Evolutionary conservation across 1,140 invertebrate species (phyloP).

Genomic region (Dendroctonus ponderosae): DNA sequence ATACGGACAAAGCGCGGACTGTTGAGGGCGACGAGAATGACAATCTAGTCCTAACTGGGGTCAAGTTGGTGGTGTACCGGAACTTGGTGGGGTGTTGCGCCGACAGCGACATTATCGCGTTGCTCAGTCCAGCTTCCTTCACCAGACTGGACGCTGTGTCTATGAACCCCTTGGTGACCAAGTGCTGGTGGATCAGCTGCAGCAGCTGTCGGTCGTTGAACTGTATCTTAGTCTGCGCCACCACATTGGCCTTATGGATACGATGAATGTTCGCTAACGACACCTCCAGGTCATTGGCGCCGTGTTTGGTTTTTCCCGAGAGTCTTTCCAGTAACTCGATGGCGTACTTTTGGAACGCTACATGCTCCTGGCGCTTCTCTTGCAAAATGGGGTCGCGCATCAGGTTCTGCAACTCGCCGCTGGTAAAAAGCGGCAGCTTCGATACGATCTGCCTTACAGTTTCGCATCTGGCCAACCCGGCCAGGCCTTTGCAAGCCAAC

Average conservation of each 20-base stretch:
- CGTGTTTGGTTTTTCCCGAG: slow-evolving; percentile 85
- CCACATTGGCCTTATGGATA: slow-evolving; percentile 82
- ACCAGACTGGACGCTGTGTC: slow-evolving; percentile 73
- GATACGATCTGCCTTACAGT: slow-evolving; percentile 93
- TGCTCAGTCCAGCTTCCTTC: slow-evolving; percentile 68
- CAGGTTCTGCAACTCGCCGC: slow-evolving; percentile 85
- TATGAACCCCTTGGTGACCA: slow-evolving; percentile 71
- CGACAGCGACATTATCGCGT: slow-evolving; percentile 48
- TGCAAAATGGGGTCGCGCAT: slow-evolving; percentile 96
- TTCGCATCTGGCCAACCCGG: slow-evolving; percentile 87
- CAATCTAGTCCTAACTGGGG: slow-evolving; percentile 47
- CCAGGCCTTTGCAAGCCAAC: slow-evolving; percentile 86
- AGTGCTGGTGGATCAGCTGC: slow-evolving; percentile 88
- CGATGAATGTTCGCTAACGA: slow-evolving; percentile 82
- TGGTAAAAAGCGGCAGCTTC: slow-evolving; percentile 92
- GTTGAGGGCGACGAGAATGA: slow-evolving; percentile 35
- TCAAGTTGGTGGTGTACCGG: slow-evolving; percentile 55
- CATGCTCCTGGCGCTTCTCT: slow-evolving; percentile 93
- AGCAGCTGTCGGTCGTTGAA: slow-evolving; percentile 92
- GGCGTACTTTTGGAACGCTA: slow-evolving; percentile 94
- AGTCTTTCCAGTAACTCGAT: slow-evolving; percentile 87
- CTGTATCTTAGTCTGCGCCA: slow-evolving; percentile 91
- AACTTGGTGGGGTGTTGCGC: slow-evolving; percentile 58
- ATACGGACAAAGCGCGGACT: slow-evolving; percentile 1
- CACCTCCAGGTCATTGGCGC: slow-evolving; percentile 73